A percentile compares a stretch with the other conserved stretches of the same genome.
Evolutionary conservation across 2,797 vertebrate genomes (phyloP).

Genomic region (Triplophysa bombifrons): DNA sequence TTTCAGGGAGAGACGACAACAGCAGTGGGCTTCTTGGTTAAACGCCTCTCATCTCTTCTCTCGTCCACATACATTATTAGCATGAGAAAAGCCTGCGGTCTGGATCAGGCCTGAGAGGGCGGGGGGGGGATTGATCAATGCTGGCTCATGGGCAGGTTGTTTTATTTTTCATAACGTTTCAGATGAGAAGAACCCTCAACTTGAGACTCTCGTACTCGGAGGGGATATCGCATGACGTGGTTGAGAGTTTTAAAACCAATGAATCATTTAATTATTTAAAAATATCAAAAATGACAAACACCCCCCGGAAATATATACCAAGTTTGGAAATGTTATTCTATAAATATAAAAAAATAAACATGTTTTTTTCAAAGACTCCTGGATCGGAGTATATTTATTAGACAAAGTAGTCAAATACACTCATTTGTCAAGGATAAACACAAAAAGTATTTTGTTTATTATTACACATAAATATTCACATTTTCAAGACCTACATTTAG

Average conservation of each 20-base stretch:
- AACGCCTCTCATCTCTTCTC: constrained; percentile 50
- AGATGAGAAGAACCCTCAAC: constrained; percentile 22
- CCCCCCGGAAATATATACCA: not conserved
- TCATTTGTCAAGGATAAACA: too few species aligned
- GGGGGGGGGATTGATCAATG: constrained; percentile 17
- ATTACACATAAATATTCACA: not conserved
- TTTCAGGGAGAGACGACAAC: constrained; percentile 56
- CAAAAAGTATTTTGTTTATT: not conserved
- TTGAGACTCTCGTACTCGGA: constrained; percentile 13
- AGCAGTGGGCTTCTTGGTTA: constrained; percentile 61
- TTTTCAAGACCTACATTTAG: not conserved
- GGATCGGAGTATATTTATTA: too few species aligned
- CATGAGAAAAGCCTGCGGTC: constrained; percentile 65
- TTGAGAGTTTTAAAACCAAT: constrained; percentile 2
- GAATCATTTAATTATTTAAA: not conserved
- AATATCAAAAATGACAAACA: not conserved
- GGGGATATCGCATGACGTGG: constrained; percentile 23
- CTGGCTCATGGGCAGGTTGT: constrained; percentile 39
- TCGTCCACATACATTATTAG: constrained; percentile 58
- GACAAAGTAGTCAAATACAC: too few species aligned
- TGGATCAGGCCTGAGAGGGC: not conserved
- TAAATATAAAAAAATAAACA: too few species aligned
- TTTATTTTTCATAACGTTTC: constrained; percentile 47
- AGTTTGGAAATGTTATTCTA: not conserved
- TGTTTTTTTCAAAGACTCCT: too few species aligned